Base-by-base conservation (phyloP, 2,113 vertebrate species). In the Saguinus midas region DNA sequence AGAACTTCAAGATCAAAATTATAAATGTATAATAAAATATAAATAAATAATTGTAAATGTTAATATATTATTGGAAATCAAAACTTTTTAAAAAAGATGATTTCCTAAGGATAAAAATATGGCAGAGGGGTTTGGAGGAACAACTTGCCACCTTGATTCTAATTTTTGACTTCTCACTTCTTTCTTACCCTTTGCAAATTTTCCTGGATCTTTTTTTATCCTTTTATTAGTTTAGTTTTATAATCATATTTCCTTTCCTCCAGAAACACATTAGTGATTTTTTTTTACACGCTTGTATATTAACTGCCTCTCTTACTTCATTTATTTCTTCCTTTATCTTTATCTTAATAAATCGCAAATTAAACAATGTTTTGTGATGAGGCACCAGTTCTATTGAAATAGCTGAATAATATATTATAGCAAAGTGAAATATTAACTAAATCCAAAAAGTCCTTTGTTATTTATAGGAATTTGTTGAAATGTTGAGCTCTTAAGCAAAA, bases 391-490 rank as follows among this genome's bases (percentile, higher is more conserved):
- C 91, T 94, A 92, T 81, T 94, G 16, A 79, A 95, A 94, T 7
- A 17, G 6, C 52, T 83, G 18, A 90, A 92, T 91, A 73, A 72
- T 72, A n/a, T 55, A 73, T 25, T 92, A 66, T 43, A 85, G 37
- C 70, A 1, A 88, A 95, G 50, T 81, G 6, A 90, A 96, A 66
- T 94, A 91, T 81, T 94, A 82, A 90, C 37, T n/a, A 78, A 35
- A 55, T 85, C 20, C 48, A 21, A 37, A 45, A 90, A 48, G 3
- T 61, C 75, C 68, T 78, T 91, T 8, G 79, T 95, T 93, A 45
- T 40, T 83, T 80, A 75, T 3, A 76, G 25, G 61, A 92, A 35
- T 89, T 66, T 87, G 25, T 90, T 85, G 94, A 43, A 87, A 84
- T 83, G 48, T 72, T 85, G 83, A 89, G 10, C 55, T 73, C 37